Evolutionary conservation across 2,888 invertebrate genomes (phyloP).

Genomic region (Caenorhabditis wallacei): DNA sequence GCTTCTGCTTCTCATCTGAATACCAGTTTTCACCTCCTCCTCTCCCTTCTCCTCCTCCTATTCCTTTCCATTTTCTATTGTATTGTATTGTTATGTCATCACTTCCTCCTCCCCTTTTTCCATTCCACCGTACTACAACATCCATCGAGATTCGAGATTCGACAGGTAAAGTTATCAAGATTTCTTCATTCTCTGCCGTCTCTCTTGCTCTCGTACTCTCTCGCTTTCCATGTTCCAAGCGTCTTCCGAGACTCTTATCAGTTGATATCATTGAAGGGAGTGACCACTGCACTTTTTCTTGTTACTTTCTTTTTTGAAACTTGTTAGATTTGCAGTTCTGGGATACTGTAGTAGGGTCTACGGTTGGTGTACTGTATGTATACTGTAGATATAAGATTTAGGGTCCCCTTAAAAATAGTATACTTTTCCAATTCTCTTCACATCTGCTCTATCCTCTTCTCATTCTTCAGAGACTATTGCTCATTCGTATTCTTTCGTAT

Average conservation of each 20-base stretch:
- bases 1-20: slow-evolving; percentile 18
- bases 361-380: too few species aligned
- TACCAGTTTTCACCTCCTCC: slow-evolving; percentile 43
- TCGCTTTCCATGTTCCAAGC: background rate
- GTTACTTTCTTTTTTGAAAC: background rate
- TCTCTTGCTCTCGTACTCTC: slow-evolving; percentile 31
- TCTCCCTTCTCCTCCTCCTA: background rate
- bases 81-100: slow-evolving; percentile 58
- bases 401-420: too few species aligned
- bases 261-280: too few species aligned
- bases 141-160: slow-evolving; percentile 2
- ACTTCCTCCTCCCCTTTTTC: background rate
- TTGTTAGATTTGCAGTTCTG: too few species aligned
- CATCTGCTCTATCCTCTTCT: too few species aligned
- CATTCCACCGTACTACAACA: slow-evolving; percentile 12
- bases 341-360: too few species aligned
- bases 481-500: too few species aligned
- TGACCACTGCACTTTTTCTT: background rate
- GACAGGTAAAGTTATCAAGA: background rate
- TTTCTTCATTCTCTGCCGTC: slow-evolving; percentile 8
- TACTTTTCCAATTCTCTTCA: too few species aligned
- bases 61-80: slow-evolving; percentile 25
- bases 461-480: too few species aligned
- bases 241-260: too few species aligned
- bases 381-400: too few species aligned